Evolutionary conservation across 2,888 invertebrate species (phyloP), one percentile per base, ranked within the genome.

Genomic region (Epirrhoe alternata): DNA sequence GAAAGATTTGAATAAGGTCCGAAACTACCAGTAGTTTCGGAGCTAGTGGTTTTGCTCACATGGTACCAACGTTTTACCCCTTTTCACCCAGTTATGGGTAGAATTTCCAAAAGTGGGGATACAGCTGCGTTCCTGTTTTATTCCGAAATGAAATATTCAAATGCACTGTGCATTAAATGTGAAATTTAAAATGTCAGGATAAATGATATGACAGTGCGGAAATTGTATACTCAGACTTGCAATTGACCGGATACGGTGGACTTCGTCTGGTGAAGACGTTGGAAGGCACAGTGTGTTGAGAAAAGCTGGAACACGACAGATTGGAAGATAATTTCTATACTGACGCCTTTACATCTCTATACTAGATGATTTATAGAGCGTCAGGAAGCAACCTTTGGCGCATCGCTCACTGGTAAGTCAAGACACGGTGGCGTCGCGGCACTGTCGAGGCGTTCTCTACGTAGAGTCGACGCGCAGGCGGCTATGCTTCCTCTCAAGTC

Each of bases 201-300:
- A 61, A 61, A 61, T 54, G 53, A 50, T 63, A 58, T 63, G 62
- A 66, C 58, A 58, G 16, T 24, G 55, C 59, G 66, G 66, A 67
- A 63, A 67, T 67, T 67, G 66, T 59, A 52, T 55, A 59, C 54
- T 62, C 54, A 55, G 54, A 55, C 45, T 59, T 45, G 59, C 59
- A 54, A 63, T 60, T 67, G 66, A 63, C 62, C 66, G 66, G 59
- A 63, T 60, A 54, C 54, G 58, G 54, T 59, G 38, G n/a, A 59
- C 51, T 51, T 35, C 14, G 14, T 47, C 57, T 58, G 54, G 10
- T 24, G 45, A 7, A 53, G 58, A 64, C 57, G 33, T 16, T 45
- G 45, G 5, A 14, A 12, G 17, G 8, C 51, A 57, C 47, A 66
- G 65, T 35, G n/a, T 4, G 35, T 0, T 42, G 2, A 30, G 16